These are phyloP conservation scores for Chaetogeoica ovagalla DNA, from an alignment of 2,888 invertebrate species.

Conservation along the genomic window DNA sequence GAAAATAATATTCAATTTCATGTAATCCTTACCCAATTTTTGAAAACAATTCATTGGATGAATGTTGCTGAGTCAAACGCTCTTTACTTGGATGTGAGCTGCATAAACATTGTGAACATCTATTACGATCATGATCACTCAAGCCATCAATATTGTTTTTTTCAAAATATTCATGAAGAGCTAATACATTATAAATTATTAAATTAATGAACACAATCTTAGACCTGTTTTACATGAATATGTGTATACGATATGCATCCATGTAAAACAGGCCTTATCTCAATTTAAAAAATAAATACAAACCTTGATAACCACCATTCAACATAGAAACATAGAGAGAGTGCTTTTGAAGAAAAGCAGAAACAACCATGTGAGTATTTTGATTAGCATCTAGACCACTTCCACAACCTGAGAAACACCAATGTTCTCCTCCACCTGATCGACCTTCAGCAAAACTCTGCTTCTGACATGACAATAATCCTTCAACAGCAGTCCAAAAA, in stretches of 20 bases:
- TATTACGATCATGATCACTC: conserved; percentile 43
- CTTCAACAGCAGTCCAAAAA: conserved; percentile 92
- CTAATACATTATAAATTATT: conserved; percentile 11
- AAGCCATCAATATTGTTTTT: conserved; percentile 49
- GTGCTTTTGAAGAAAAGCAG: conserved; percentile 92
- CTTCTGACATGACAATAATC: conserved; percentile 83
- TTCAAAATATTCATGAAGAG: conserved; percentile 50
- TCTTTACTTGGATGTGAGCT: conserved; percentile 24
- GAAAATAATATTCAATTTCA: neutral
- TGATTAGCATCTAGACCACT: conserved; percentile 85
- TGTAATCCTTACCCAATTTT: conserved; percentile 28
- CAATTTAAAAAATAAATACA: neutral
- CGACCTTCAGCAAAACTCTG: conserved; percentile 86
- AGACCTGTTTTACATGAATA: no score
- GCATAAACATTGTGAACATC: conserved; percentile 39
- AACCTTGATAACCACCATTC: conserved; percentile 80
- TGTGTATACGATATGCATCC: no score
- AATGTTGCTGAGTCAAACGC: conserved; percentile 32
- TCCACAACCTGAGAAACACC: conserved; percentile 92
- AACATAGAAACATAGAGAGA: conserved; percentile 90
- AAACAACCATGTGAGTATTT: conserved; percentile 97
- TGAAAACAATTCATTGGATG: conserved; percentile 48
- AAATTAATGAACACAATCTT: conserved; percentile 10
- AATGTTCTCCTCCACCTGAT: conserved; percentile 81
- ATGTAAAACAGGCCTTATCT: no score